These are phyloP conservation scores for Actias luna DNA, from an alignment of 2,888 invertebrate species.

Conservation along the genomic window DNA sequence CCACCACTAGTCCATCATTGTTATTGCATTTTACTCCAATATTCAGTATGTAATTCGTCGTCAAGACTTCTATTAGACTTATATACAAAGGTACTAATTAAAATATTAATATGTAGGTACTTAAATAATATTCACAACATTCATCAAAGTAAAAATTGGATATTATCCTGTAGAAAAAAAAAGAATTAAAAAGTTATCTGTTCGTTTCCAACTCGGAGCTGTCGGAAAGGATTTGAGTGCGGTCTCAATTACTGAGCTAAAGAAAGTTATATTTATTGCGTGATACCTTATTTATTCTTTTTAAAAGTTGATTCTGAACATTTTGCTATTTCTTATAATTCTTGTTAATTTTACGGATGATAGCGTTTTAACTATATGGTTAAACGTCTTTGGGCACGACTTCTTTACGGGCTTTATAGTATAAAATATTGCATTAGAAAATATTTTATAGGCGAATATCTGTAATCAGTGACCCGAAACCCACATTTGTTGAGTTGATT, in stretches of 20 bases:
- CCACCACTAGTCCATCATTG: no score
- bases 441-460: constrained; percentile 26
- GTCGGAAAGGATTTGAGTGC: constrained; percentile 63
- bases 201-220: constrained; percentile 60
- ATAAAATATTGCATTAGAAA: constrained; percentile 13
- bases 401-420: neutral
- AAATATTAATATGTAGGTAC: neutral
- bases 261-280: constrained; percentile 55
- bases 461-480: constrained; percentile 54
- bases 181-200: constrained; percentile 44
- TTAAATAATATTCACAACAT: constrained; percentile 6
- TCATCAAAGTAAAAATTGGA: constrained; percentile 16
- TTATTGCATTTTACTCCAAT: no score
- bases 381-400: neutral
- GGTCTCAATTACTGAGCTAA: constrained; percentile 59
- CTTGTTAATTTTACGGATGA: constrained; percentile 20
- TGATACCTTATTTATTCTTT: constrained; percentile 46
- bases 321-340: constrained; percentile 24
- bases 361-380: constrained; percentile 17
- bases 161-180: constrained; percentile 11
- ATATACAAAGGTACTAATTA: neutral
- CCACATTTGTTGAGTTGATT: constrained; percentile 66
- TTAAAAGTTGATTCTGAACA: constrained; percentile 32
- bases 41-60: no score
- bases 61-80: no score